phyloP scores from a whole-genome alignment of 2,888 invertebrate genomes.

The Drosophila ustulata region DNA sequence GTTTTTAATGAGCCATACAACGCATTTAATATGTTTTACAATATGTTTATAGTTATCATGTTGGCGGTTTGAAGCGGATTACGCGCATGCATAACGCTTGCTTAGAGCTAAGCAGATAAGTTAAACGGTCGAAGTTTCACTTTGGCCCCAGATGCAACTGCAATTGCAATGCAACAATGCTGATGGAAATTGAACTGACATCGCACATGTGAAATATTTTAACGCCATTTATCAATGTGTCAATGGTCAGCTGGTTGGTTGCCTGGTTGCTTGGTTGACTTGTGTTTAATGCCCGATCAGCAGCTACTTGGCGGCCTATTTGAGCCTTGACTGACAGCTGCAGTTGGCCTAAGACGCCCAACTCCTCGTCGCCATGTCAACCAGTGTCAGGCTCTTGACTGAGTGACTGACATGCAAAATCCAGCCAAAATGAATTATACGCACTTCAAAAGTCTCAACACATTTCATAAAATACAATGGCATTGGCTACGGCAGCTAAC shows the following conservation, averaged over 20 bases:
- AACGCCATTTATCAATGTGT: conserved; percentile 76
- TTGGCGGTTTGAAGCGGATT: background rate
- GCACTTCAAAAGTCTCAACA: conserved; percentile 73
- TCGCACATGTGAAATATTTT: conserved; percentile 67
- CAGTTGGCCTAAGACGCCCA: conserved; percentile 44
- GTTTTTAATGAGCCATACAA: conserved; percentile 60
- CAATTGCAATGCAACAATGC: conserved; percentile 40
- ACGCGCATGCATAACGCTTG: conserved; percentile 49
- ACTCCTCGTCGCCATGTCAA: conserved; percentile 30
- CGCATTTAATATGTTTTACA: conserved; percentile 55
- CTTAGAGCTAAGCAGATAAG: conserved; percentile 28
- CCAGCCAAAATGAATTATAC: conserved; percentile 72
- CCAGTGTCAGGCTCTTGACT: conserved; percentile 37
- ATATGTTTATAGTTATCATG: conserved; percentile 29
- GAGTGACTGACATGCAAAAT: conserved; percentile 46
- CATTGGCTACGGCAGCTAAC: conserved; percentile 27
- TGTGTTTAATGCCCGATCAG: conserved; percentile 19
- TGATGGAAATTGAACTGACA: conserved; percentile 57
- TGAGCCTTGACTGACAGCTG: conserved; percentile 59
- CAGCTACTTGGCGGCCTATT: conserved; percentile 57
- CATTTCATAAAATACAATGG: conserved; percentile 55
- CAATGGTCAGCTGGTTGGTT: conserved; percentile 52
- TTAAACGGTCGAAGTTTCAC: conserved; percentile 49
- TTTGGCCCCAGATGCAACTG: conserved; percentile 28
- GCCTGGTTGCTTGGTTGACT: conserved; percentile 18